Conservation (phyloP, 2,888 invertebrate species). For the Drosophila meridiana region DNA sequence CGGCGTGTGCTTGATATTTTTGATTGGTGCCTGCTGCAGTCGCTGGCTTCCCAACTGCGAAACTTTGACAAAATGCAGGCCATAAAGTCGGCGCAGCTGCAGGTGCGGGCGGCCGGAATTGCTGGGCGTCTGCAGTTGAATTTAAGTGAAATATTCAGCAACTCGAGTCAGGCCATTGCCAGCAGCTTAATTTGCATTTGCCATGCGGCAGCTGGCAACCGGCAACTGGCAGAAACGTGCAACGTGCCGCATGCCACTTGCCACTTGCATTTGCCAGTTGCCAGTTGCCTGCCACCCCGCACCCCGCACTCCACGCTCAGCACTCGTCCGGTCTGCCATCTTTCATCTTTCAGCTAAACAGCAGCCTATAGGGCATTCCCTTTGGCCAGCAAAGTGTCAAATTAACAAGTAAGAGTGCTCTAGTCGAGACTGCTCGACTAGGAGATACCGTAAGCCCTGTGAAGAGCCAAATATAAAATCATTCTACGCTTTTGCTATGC, state of each 20-base stretch:
- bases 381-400: conserved; percentile 25
- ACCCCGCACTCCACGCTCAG: neutral
- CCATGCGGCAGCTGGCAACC: conserved; percentile 26
- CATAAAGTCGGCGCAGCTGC: conserved; percentile 8
- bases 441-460: too few relatives aligned
- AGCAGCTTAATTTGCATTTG: conserved; percentile 45
- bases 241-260: conserved; percentile 4
- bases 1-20: conserved; percentile 44
- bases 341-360: conserved; percentile 3
- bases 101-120: conserved; percentile 4
- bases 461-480: too few relatives aligned
- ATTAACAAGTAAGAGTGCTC: neutral
- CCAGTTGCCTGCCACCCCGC: neutral
- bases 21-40: conserved; percentile 27
- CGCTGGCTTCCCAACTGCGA: conserved; percentile 9
- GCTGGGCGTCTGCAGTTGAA: conserved; percentile 5
- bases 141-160: conserved; percentile 34
- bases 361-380: conserved; percentile 42
- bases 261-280: neutral
- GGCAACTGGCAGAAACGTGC: conserved; percentile 7
- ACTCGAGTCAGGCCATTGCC: conserved; percentile 27
- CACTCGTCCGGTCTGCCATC: conserved; percentile 11
- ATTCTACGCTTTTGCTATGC: too few relatives aligned
- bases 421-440: too few relatives aligned
- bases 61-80: conserved; percentile 42